Evolutionary conservation across 2,888 invertebrate genomes (phyloP).

Genomic region (Latrodectus elegans): DNA sequence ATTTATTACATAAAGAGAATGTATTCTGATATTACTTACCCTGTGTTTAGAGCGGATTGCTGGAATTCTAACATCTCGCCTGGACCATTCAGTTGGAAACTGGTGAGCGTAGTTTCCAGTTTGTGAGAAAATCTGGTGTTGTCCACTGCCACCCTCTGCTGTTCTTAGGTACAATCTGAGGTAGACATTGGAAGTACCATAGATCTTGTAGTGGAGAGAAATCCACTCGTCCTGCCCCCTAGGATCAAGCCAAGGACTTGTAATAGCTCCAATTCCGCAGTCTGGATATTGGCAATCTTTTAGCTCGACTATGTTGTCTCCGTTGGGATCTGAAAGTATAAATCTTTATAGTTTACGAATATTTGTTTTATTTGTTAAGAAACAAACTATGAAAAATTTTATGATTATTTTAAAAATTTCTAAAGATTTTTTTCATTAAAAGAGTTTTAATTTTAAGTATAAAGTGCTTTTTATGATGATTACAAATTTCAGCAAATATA

Average conservation of each 20-base stretch:
- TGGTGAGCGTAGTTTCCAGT: slow-evolving; percentile 24
- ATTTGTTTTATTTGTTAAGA: too few relatives aligned
- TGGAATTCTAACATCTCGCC: not conserved
- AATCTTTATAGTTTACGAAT: too few relatives aligned
- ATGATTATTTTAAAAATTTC: too few relatives aligned
- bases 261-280: slow-evolving; percentile 26
- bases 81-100: slow-evolving; percentile 16
- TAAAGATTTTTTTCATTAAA: too few relatives aligned
- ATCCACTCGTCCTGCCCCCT: not conserved
- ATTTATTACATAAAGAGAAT: not conserved
- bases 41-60: slow-evolving; percentile 7
- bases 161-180: slow-evolving; percentile 21
- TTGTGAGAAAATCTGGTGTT: slow-evolving; percentile 18
- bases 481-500: too few relatives aligned
- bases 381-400: too few relatives aligned
- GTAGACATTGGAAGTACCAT: slow-evolving; percentile 24
- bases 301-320: slow-evolving; percentile 12
- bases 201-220: slow-evolving; percentile 24
- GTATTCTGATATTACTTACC: slow-evolving; percentile 1
- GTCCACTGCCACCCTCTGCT: not conserved
- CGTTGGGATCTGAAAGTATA: not conserved
- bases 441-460: too few relatives aligned
- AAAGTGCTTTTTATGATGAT: too few relatives aligned
- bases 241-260: slow-evolving; percentile 32
- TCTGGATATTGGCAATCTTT: slow-evolving; percentile 13